Evolutionary conservation across 1,140 invertebrate species (phyloP).

Genomic region (Elymnias hypermnestra): DNA sequence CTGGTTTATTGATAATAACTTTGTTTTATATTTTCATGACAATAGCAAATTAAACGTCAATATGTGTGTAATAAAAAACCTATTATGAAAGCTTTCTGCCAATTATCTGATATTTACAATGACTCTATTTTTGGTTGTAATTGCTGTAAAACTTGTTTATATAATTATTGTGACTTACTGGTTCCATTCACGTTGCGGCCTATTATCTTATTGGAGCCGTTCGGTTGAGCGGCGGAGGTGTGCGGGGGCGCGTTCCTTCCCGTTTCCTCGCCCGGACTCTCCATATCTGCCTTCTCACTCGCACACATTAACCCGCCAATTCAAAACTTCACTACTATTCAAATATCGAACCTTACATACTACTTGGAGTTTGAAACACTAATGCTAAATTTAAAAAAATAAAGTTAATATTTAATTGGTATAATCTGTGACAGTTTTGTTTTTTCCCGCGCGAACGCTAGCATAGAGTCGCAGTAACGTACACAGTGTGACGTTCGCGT

Average conservation of each 20-base stretch:
- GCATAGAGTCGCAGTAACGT: conserved; percentile 48
- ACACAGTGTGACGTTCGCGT: conserved; percentile 38
- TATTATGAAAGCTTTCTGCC: background rate
- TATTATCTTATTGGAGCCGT: conserved; percentile 71
- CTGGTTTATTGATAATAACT: too few relatives aligned
- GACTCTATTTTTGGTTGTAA: conserved; percentile 18
- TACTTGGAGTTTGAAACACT: conserved; percentile 15
- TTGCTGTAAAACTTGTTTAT: conserved; percentile 26
- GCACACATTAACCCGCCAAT: conserved; percentile 70
- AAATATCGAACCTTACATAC: background rate
- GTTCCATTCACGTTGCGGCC: conserved; percentile 71
- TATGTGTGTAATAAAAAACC: too few relatives aligned
- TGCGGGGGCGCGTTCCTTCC: conserved; percentile 53
- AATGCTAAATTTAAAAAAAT: conserved; percentile 22
- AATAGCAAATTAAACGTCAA: too few relatives aligned
- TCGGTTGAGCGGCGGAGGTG: conserved; percentile 45
- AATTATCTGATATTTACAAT: conserved; percentile 12
- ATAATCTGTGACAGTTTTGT: too few relatives aligned
- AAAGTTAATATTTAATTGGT: background rate
- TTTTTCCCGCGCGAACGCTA: too few relatives aligned
- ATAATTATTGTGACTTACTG: conserved; percentile 60
- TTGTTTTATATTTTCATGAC: too few relatives aligned
- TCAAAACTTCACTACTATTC: conserved; percentile 48
- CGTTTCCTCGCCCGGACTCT: conserved; percentile 67
- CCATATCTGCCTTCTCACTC: conserved; percentile 66